These are phyloP conservation scores for Crenuchus spilurus DNA, from an alignment of 2,797 vertebrate species.

Conservation along the genomic window DNA sequence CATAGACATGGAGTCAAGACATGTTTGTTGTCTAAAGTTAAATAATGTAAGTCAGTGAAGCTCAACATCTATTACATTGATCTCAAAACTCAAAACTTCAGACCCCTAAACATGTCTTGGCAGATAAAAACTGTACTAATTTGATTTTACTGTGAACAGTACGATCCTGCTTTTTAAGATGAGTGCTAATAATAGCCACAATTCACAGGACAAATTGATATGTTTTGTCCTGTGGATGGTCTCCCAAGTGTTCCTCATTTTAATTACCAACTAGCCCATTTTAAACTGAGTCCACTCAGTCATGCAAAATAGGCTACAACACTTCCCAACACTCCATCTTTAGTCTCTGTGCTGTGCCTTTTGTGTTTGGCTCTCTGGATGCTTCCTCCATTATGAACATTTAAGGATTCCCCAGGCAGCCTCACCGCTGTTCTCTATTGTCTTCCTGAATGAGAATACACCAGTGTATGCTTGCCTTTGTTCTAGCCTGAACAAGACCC, in stretches of 20 bases:
- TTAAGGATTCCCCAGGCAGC: constrained; percentile 35
- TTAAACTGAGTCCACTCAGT: neutral
- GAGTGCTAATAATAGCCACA: neutral
- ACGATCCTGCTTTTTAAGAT: neutral
- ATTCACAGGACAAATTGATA: neutral
- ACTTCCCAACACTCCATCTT: constrained; percentile 15
- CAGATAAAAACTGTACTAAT: neutral
- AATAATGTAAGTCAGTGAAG: too few species aligned
- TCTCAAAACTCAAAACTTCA: too few species aligned
- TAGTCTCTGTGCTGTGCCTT: constrained; percentile 23
- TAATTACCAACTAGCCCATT: constrained; percentile 23
- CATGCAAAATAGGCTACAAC: constrained; percentile 20
- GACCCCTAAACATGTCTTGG: too few species aligned
- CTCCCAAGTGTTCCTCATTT: constrained; percentile 7
- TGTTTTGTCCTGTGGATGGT: neutral
- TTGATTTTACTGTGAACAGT: neutral
- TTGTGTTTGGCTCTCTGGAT: constrained; percentile 38
- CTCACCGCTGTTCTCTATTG: constrained; percentile 38
- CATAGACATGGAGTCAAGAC: too few species aligned
- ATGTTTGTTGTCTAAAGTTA: too few species aligned
- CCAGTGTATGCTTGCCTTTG: constrained; percentile 46
- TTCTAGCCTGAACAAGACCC: constrained; percentile 34
- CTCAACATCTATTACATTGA: too few species aligned
- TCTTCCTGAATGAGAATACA: constrained; percentile 52
- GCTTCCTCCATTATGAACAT: constrained; percentile 41